phyloP scores from a whole-genome alignment of 1,140 invertebrate genomes.

The Augochlora pura region DNA sequence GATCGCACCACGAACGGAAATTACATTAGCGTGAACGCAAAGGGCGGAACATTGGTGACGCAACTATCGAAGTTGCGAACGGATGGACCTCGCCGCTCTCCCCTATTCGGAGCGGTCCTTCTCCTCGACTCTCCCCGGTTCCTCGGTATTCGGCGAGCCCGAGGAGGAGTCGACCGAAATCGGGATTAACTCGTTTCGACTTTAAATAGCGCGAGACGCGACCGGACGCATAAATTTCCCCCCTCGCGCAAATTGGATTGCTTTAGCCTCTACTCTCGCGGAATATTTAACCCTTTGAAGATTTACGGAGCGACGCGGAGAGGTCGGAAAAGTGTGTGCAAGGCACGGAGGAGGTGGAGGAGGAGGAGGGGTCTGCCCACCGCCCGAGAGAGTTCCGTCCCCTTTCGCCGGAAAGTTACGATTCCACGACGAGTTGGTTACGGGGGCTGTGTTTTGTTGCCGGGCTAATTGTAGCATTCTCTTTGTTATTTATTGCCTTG shows the following conservation, averaged over 20 bases:
- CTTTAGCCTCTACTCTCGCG: not conserved
- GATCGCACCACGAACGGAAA: too few relatives aligned
- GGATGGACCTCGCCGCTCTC: too few relatives aligned
- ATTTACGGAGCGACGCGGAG: conserved; percentile 15
- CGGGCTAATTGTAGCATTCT: not conserved
- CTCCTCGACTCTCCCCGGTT: too few relatives aligned
- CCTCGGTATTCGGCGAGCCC: too few relatives aligned
- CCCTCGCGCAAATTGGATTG: conserved; percentile 18
- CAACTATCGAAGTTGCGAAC: not conserved
- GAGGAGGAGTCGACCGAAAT: too few relatives aligned
- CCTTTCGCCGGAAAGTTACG: conserved; percentile 7
- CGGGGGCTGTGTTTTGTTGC: not conserved
- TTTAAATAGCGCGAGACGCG: conserved; percentile 4
- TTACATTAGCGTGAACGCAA: too few relatives aligned
- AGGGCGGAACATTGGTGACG: too few relatives aligned
- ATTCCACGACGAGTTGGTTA: not conserved
- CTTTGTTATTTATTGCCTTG: conserved; percentile 6
- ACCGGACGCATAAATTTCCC: conserved; percentile 21
- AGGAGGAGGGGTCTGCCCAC: not conserved
- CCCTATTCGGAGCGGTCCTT: too few relatives aligned
- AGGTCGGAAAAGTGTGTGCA: not conserved
- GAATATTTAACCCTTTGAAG: conserved; percentile 32
- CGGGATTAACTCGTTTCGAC: conserved; percentile 4
- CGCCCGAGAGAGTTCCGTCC: not conserved
- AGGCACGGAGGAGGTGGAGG: not conserved